Conservation (phyloP, 2,797 vertebrate species). For the Sebastes iracundus region DNA sequence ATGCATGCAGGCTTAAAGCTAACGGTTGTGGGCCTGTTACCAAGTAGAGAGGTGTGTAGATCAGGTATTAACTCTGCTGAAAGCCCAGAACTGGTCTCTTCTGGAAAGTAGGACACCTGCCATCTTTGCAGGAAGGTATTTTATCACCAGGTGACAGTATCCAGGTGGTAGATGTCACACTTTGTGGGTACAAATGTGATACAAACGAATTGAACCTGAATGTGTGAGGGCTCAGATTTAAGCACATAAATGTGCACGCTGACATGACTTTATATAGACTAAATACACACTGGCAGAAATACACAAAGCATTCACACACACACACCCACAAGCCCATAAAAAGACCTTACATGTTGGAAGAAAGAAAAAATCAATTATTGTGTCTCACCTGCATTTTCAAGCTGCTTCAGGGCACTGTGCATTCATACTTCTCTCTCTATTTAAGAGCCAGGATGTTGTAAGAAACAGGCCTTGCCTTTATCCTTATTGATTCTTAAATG, state of each 20-base stretch:
- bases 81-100: conserved; percentile 42
- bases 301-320: conserved; percentile 1
- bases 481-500: not conserved
- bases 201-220: conserved; percentile 29
- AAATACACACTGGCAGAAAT: not conserved
- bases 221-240: conserved; percentile 41
- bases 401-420: not conserved
- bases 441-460: not conserved
- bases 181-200: conserved; percentile 49
- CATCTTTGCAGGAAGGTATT: conserved; percentile 54
- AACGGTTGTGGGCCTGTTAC: conserved; percentile 47
- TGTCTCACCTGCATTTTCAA: not conserved
- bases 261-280: conserved; percentile 10
- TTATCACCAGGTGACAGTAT: conserved; percentile 66
- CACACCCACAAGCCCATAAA: not conserved
- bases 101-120: conserved; percentile 69
- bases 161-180: conserved; percentile 63
- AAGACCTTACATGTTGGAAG: not conserved
- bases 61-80: conserved; percentile 57
- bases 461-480: not conserved
- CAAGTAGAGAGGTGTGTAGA: conserved; percentile 48
- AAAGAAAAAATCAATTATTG: conserved; percentile 24
- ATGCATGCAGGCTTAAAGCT: conserved; percentile 61
- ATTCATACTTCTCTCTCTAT: not conserved
- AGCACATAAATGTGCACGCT: not conserved